Conservation (phyloP, 2,797 vertebrate species). For the Semotilus atromaculatus region DNA sequence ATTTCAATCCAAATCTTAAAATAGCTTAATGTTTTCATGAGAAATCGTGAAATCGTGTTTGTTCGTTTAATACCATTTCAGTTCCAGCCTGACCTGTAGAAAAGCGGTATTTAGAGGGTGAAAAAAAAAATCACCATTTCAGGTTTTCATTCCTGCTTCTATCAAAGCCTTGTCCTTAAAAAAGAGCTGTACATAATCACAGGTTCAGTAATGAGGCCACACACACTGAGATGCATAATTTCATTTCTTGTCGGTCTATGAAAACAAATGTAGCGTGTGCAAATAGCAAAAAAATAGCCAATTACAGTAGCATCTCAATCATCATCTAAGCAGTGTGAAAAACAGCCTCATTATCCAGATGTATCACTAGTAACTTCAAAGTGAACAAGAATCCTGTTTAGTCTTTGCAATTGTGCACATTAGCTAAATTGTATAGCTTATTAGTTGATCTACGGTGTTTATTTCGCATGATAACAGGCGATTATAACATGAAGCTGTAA, state of each 20-base stretch:
- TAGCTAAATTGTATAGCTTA: slow-evolving; percentile 2
- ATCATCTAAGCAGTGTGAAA: slow-evolving; percentile 10
- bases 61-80: neutral
- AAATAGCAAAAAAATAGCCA: neutral
- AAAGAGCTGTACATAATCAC: slow-evolving; percentile 7
- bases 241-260: neutral
- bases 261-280: slow-evolving; percentile 14
- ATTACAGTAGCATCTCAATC: slow-evolving; percentile 27
- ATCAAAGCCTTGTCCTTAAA: neutral
- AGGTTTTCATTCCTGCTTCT: neutral
- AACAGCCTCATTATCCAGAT: neutral
- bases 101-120: neutral
- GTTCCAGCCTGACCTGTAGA: neutral
- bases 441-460: slow-evolving; percentile 26
- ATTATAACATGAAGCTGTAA: slow-evolving; percentile 43
- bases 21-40: neutral
- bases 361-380: slow-evolving; percentile 13
- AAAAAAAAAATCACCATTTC: neutral
- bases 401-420: neutral
- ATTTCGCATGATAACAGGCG: slow-evolving; percentile 33
- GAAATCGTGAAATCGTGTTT: neutral
- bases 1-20: neutral
- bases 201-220: slow-evolving; percentile 10
- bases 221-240: neutral
- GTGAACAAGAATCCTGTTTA: neutral